phyloP scores from a whole-genome alignment of 2,888 invertebrate genomes.

The Sarcophaga subvicina region DNA sequence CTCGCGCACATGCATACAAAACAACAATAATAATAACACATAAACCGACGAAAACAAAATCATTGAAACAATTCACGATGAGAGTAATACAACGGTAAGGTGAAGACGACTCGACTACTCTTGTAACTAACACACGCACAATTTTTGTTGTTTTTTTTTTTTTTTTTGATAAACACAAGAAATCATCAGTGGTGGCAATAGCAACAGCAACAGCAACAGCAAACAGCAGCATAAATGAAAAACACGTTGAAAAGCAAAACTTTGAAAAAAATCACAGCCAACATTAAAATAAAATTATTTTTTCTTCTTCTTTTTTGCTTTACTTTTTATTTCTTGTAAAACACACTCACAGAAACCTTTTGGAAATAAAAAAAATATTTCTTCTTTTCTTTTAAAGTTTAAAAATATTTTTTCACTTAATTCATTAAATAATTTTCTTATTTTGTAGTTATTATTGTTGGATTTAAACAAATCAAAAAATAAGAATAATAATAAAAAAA shows the following conservation, averaged over 20 bases:
- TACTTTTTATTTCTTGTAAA: not conserved
- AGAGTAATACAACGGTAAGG: not conserved
- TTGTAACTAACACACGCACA: not conserved
- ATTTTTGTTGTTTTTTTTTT: not conserved
- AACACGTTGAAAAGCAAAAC: conserved; percentile 60
- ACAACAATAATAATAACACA: conserved; percentile 36
- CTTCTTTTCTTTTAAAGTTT: conserved; percentile 37
- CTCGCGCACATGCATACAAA: not conserved
- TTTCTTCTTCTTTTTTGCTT: not conserved
- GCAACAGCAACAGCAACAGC: not conserved
- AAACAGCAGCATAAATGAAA: conserved; percentile 49
- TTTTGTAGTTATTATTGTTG: conserved; percentile 26
- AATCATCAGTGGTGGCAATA: conserved; percentile 29
- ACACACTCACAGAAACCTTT: conserved; percentile 25
- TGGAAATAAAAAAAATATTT: conserved; percentile 17
- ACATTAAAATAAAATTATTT: conserved; percentile 25
- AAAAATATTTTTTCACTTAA: not conserved
- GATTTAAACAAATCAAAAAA: conserved; percentile 14
- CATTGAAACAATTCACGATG: conserved; percentile 58
- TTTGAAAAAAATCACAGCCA: conserved; percentile 60
- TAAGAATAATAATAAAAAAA: conserved; percentile 26
- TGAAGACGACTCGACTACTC: not conserved
- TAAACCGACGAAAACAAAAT: conserved; percentile 22
- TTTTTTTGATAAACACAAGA: not conserved
- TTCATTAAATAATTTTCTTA: not conserved